Evolutionary conservation across 2,888 invertebrate genomes (phyloP), one percentile per base, ranked within the genome.

Genomic region (Lochmaea crataegi): DNA sequence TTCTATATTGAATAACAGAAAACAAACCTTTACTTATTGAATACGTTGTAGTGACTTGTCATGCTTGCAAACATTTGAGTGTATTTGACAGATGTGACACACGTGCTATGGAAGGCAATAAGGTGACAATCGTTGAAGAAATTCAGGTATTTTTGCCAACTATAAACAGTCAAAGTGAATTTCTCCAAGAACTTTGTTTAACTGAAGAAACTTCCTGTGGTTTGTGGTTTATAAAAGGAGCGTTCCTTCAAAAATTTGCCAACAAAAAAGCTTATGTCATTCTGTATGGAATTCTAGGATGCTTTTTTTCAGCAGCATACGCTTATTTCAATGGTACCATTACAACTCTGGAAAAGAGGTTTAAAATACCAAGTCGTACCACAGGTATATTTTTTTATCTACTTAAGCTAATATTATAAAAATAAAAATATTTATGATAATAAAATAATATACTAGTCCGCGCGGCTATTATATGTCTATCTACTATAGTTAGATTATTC

Each of bases 271-370:
- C 87, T 12, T 90, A 90, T 80, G 89, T 92, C 4, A 86, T 91
- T 76, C 86, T 92, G 0, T 93, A 92, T 78, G 92, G 92, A 48
- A 85, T 92, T 53, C 88, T 92, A 7, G 93, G 92, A 3, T 92
- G 92, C 80, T 89, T 92, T 71, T 92, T 91, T 82, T 90, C 91
- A 22, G 92, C 93, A 80, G 91, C 91, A 73, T 92, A 90, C 80
- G 90, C 92, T 4, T 93, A 93, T 82, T 93, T 92, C 80, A 92
- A 91, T 81, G 93, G 92, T n/a, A 92, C 92, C 41, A 92, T 93
- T 74, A 92, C 93, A 66, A 93, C 93, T 3, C 87, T 93, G 76
- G 93, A 93, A 84, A 93, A 93, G 82, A 88, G 93, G 78, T 93
- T 92, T 83, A 92, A 92, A 84, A 92, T 93, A 81, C 92, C 92